Base-by-base conservation (phyloP, 1,140 invertebrate species). In the Neodiprion virginianus region DNA sequence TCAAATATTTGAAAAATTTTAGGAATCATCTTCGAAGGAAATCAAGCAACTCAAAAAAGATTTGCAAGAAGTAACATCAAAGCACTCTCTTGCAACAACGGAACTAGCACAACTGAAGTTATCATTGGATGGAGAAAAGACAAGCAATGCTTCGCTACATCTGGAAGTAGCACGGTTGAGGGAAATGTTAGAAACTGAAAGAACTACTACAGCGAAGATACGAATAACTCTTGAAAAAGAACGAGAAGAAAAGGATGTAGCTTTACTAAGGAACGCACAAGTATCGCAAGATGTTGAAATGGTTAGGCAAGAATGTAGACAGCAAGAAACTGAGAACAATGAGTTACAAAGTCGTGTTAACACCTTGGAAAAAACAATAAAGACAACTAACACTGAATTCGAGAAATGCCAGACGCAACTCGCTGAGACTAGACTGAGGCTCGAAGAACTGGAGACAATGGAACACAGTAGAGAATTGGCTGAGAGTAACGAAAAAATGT, bases 281-380 rank as follows among this genome's bases (percentile, higher is more conserved):
- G 93, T 96, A 74, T 96, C 95, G 0, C 95, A 96, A 82, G 93
- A 94, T 72, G 90, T 94, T 72, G 94, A 95, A 84, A 89, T 95
- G 71, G 91, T 93, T 1, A 92, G 92, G 76, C 92, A 94, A 77
- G 91, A 94, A 74, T 90, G 93, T 79, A 90, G 92, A 65, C 90
- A 91, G 69, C 90, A 92, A 73, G 91, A 93, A 78, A 84, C 84
- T 0, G 93, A 94, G 71, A 88, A 86, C 53, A 72, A 70, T 0
- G 86, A 90, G n/a, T n/a, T 87, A 23, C 83, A 85, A 73, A 86
- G 72, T 72, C 83, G 79, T 72, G 78, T 88, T 1, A 84, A 89
- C 11, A 83, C 69, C 53, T 72, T 89, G 7, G 85, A 88, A 21
- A 77, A 82, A 8, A 78, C 72, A 5, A 66, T 87, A 12, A 82